A percentile compares a stretch with the other conserved stretches of the same genome.
Evolutionary conservation across 2,797 vertebrate species (phyloP).

Genomic region (Neopelma chrysocephalum): DNA sequence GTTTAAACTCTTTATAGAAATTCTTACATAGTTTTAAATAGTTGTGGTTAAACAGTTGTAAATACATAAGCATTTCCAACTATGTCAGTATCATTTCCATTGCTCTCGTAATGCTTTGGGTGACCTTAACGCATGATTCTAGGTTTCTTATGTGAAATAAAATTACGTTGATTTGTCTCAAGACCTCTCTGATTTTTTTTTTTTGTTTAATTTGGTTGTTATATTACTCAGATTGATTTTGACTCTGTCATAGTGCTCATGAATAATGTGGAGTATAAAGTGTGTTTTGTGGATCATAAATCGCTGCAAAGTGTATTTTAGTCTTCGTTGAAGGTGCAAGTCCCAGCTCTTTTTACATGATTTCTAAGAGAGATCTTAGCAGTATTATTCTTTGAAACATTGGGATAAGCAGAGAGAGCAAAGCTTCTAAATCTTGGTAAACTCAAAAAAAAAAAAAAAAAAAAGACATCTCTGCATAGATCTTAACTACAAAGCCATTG

Average conservation of each 20-base stretch:
- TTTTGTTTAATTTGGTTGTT: not conserved
- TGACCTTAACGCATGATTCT: not conserved
- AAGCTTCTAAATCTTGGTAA: not conserved
- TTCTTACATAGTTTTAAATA: not conserved
- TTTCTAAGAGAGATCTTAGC: not conserved
- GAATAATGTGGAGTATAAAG: not conserved
- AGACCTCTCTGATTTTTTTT: not conserved
- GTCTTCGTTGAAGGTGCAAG: not conserved
- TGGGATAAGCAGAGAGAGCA: not conserved
- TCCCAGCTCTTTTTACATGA: not conserved
- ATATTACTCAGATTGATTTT: not conserved
- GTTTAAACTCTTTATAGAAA: conserved; percentile 43
- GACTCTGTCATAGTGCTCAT: not conserved
- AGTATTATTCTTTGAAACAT: not conserved
- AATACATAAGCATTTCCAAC: not conserved
- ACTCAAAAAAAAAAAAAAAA: not conserved
- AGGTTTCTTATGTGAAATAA: not conserved
- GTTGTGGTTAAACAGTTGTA: conserved; percentile 35
- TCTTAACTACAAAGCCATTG: not conserved
- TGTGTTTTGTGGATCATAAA: not conserved
- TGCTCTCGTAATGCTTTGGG: not conserved
- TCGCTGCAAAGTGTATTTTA: not conserved
- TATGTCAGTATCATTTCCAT: not conserved
- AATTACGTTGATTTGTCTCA: not conserved
- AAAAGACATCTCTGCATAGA: not conserved